phyloP scores from a whole-genome alignment of 92 coral and sea anemone species.

The Epizoanthus illoricatus region DNA sequence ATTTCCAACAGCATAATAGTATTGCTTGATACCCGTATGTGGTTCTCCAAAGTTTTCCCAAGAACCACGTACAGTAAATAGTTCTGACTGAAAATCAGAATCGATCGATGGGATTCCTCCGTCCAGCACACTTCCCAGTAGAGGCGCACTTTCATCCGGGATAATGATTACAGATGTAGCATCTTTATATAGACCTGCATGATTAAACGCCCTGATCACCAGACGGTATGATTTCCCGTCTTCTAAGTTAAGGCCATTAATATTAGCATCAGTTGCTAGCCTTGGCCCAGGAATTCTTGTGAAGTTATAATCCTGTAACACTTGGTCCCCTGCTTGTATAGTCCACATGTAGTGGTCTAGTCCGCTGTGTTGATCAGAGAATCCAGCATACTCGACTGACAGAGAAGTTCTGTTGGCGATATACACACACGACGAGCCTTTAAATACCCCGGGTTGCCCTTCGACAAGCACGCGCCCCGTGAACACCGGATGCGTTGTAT shows the following conservation, averaged over 20 bases:
- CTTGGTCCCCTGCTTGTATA: constrained; percentile 45
- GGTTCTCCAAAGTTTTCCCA: constrained; percentile 81
- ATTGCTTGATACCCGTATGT: constrained; percentile 76
- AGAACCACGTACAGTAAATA: constrained; percentile 71
- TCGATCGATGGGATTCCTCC: constrained; percentile 63
- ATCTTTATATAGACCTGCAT: constrained; percentile 76
- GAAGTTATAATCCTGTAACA: constrained; percentile 51
- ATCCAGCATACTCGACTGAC: constrained; percentile 73
- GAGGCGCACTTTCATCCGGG: constrained; percentile 81
- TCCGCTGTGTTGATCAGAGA: constrained; percentile 84
- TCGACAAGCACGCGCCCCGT: constrained; percentile 68
- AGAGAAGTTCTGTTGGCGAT: constrained; percentile 56
- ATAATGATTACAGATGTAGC: constrained; percentile 71
- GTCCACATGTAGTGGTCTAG: constrained; percentile 80
- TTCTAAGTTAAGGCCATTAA: constrained; percentile 61
- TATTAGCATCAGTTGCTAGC: constrained; percentile 63
- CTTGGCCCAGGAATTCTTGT: constrained; percentile 67
- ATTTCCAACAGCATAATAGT: constrained; percentile 90
- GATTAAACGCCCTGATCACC: constrained; percentile 77
- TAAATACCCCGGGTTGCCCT: constrained; percentile 54
- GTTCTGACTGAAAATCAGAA: constrained; percentile 72
- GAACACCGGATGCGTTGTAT: constrained; percentile 84
- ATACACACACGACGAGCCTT: constrained; percentile 73
- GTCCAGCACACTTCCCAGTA: constrained; percentile 73
- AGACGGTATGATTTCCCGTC: constrained; percentile 70